Base-by-base conservation (phyloP, 2,113 vertebrate species). In the Stigmatopora argus region DNA sequence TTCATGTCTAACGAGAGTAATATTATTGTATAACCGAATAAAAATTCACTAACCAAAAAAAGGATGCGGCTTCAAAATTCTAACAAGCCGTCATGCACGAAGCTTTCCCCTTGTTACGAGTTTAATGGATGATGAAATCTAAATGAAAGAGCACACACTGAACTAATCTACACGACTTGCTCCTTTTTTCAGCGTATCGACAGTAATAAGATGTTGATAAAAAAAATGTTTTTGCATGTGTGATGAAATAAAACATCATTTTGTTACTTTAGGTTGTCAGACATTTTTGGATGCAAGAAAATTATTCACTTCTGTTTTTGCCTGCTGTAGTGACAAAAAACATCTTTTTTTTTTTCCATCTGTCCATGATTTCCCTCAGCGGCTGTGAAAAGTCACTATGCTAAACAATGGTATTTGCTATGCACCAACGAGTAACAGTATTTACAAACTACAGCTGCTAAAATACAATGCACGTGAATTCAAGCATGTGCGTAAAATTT, bases 91-190 rank as follows among this genome's bases (percentile, higher is more conserved):
- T 64, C 1, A 21, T 49, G 66, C 71, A 64, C 41, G 71, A 21
- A 80, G 83, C 44, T 70, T 66, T 46, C 69, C 69, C 68, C 64
- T 34, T 9, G 44, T 65, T 5, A 26, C 23, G 46, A 67, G 51
- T 73, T 68, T 70, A 41, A 74, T 70, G 65, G 52, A 62, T 21
- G 49, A 69, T 75, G 64, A 70, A 77, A 78, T 66, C 79, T 85
- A 78, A 62, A 18, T 35, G 26, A 64, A 74, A 78, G 23, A 23
- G 51, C 51, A 13, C 21, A 26, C 21, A 23, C 4, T 9, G 34
- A 9, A 38, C 17, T n/a, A n/a, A 8, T n/a, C 38, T 44, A 17
- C 1, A 14, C 8, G 1, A 55, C 21, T 55, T 12, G 12, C 10
- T 45, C 9, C 44, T 55, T 61, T 35, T 58, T 21, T 61, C n/a